phyloP scores from a whole-genome alignment of 2,797 vertebrate genomes.

The Chloroceryle inda region DNA sequence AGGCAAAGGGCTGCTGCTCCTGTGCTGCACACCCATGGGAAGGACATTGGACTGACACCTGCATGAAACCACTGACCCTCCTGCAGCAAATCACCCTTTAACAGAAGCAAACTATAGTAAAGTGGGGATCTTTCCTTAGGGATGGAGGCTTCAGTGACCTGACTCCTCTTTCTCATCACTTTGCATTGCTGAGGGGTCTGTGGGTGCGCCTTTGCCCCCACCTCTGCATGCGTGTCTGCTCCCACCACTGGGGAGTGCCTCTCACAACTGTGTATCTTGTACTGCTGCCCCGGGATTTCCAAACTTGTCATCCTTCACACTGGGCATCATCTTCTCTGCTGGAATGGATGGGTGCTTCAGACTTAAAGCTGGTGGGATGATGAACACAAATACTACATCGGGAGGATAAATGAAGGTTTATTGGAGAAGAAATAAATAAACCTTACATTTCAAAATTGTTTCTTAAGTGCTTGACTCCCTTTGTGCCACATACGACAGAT shows the following conservation, averaged over 20 bases:
- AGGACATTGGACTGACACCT: fast-evolving
- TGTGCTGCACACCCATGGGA: fast-evolving
- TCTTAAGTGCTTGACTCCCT: background rate
- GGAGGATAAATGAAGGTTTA: background rate
- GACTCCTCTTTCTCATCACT: background rate
- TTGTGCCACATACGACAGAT: background rate
- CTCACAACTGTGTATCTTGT: background rate
- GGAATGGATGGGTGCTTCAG: fast-evolving
- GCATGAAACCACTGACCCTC: background rate
- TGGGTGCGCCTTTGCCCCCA: background rate
- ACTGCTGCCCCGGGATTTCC: background rate
- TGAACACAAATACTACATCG: background rate
- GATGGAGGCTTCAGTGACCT: background rate
- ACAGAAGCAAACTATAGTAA: background rate
- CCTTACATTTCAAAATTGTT: background rate
- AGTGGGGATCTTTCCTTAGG: background rate
- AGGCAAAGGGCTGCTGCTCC: background rate
- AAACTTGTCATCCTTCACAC: background rate
- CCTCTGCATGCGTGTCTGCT: background rate
- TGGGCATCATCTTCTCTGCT: background rate
- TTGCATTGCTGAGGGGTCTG: background rate
- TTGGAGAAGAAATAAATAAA: background rate
- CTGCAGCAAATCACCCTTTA: background rate
- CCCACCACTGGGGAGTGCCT: fast-evolving
- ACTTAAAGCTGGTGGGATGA: background rate